phyloP scores from a whole-genome alignment of 2,888 invertebrate species.

The Lepas anatifera region DNA sequence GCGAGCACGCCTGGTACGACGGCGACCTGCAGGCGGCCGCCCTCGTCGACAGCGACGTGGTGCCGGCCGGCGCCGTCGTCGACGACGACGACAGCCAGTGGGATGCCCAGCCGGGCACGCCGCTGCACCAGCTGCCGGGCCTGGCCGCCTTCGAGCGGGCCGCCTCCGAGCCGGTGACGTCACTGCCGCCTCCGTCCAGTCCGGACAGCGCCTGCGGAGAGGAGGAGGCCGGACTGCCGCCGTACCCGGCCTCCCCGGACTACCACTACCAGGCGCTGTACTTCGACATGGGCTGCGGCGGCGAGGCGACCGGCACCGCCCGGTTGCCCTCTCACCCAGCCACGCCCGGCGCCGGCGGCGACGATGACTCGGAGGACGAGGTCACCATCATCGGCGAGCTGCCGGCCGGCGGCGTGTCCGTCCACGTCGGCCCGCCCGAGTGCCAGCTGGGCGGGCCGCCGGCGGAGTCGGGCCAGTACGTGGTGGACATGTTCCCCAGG shows the following conservation, averaged over 20 bases:
- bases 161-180: neutral
- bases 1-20: neutral
- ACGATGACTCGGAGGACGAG: neutral
- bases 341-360: neutral
- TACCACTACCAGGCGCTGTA: neutral
- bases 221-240: too few species aligned
- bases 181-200: neutral
- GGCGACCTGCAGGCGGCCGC: neutral
- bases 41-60: neutral
- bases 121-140: neutral
- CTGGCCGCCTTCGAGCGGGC: neutral
- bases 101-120: neutral
- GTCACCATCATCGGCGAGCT: too few species aligned
- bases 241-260: neutral
- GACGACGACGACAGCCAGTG: constrained; percentile 1
- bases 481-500: too few species aligned
- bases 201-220: neutral
- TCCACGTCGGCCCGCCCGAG: too few species aligned
- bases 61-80: neutral
- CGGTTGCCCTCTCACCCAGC: neutral
- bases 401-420: too few species aligned
- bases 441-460: too few species aligned
- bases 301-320: neutral
- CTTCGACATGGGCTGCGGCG: neutral
- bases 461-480: too few species aligned